Base-by-base conservation (phyloP, 2,888 invertebrate species). In the Patella ulyssiponensis region DNA sequence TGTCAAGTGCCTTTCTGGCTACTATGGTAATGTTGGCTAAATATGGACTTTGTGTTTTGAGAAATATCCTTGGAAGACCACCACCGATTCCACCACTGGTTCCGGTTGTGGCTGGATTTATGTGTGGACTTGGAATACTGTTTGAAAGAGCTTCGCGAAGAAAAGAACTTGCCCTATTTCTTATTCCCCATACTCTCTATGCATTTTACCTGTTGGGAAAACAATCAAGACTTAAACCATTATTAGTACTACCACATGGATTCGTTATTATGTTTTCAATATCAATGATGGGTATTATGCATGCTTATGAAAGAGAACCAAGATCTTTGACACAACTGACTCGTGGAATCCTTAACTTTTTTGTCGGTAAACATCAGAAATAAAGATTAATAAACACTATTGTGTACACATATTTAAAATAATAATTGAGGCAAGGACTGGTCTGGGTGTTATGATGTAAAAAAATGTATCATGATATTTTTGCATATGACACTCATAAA, bases 261-360 rank as follows among this genome's bases (percentile, higher is more conserved):
- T 86, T 85, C 20, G 82, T 87, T n/a, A 71, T 84, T 3, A 51
- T 86, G n/a, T 88, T 83, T 58, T 84, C 86, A 15, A 33, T 86
- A 1, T 85, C 88, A n/a, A 87, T 88, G 88, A 82, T 84, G 44
- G 84, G 85, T 11, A 81, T 88, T 3, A 88, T 88, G 88, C 86
- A 88, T 76, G 86, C 88, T 0, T 88, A 87, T 74, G 88, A 88
- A 76, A 78, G 86, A n/a, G 87, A 88, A 71, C 86, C 87, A 51
- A 83, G 84, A 44, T 87, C 88, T 5, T 77, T 88, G 71, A 85
- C 85, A 0, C 54, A 84, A 75, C 82, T 88, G 11, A 77, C 88
- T 7, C 83, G 85, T 44, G 86, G 87, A 54, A 75, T 88, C 7
- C 78, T 88, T 17, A 82, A 80, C 73, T 86, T 84, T 74, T 88